These are phyloP conservation scores for Cantharis rustica DNA, from an alignment of 2,888 invertebrate species.

Conservation along the genomic window DNA sequence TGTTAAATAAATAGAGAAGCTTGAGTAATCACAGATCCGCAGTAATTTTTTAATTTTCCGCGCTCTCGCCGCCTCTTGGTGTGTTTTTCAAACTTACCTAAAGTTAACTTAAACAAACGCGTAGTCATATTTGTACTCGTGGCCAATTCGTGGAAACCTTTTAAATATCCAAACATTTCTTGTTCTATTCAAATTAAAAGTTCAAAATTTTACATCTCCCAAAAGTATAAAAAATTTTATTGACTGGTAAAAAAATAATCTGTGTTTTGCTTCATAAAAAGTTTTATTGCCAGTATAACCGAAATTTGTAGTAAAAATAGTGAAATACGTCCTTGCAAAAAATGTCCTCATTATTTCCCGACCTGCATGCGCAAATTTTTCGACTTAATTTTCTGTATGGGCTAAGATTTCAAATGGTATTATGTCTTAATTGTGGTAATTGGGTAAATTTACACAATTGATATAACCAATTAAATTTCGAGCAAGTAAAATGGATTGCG, in stretches of 20 bases:
- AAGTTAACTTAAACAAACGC: not conserved
- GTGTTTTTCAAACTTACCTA: not conserved
- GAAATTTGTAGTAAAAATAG: not conserved
- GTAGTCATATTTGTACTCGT: not conserved
- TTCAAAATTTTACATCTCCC: not conserved
- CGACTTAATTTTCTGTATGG: not conserved
- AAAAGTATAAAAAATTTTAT: not conserved
- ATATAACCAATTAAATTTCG: not conserved
- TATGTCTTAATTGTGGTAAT: not conserved
- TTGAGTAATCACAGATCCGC: not conserved
- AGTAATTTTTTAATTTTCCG: not conserved
- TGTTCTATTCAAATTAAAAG: not conserved
- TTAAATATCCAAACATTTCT: not conserved
- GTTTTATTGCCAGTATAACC: not conserved
- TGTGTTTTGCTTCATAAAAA: not conserved
- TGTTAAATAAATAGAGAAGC: not conserved
- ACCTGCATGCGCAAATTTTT: not conserved
- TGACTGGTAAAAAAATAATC: not conserved
- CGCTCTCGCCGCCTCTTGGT: not conserved
- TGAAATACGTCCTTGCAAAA: not conserved
- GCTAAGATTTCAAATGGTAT: not conserved
- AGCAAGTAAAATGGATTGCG: not conserved
- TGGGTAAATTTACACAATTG: not conserved
- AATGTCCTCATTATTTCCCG: not conserved
- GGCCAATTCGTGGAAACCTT: not conserved